Evolutionary conservation across 2,888 invertebrate species (phyloP), one percentile per base, ranked within the genome.

Genomic region (Ceriagrion tenellum): DNA sequence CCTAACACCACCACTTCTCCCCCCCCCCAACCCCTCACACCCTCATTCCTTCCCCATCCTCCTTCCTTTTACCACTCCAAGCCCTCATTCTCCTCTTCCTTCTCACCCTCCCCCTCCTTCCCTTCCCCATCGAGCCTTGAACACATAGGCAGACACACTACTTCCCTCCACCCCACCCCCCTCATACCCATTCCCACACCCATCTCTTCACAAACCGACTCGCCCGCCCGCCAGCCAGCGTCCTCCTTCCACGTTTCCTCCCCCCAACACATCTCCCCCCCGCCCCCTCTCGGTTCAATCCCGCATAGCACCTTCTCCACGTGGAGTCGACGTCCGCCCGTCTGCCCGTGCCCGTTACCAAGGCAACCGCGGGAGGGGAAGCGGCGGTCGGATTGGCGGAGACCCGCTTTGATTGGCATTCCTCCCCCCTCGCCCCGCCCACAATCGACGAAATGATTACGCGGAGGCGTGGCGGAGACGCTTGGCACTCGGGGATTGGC

Each of bases 321-420:
- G 96, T 96, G 96, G 96, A 96, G 95, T 96, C 47, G 96, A 96
- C 95, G 95, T 35, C 91, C 56, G 35, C 81, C 95, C 91, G 95
- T 95, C 96, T 95, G 47, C 55, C 59, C 55, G 30, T 47, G 90
- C 74, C 95, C 95, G 96, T 96, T 96, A 96, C 96, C 95, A 95
- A 95, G 93, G 96, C 96, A 96, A 96, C 96, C 95, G 95, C 91
- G 95, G 95, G 95, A 95, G 95, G 95, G 95, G 95, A 96, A 95
- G 96, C 95, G 95, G 95, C 88, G 74, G 95, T 81, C 91, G 95
- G 95, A 96, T 96, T 96, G 96, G 96, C 95, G 95, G 90, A 95
- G 59, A 89, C 95, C 88, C 91, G 95, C 95, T 95, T 96, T 95
- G 95, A 96, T 95, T 96, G 96, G 96, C 88, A 95, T 95, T 95